These are phyloP conservation scores for Henicopernis longicauda DNA, from an alignment of 2,113 vertebrate genomes.

Conservation along the genomic window DNA sequence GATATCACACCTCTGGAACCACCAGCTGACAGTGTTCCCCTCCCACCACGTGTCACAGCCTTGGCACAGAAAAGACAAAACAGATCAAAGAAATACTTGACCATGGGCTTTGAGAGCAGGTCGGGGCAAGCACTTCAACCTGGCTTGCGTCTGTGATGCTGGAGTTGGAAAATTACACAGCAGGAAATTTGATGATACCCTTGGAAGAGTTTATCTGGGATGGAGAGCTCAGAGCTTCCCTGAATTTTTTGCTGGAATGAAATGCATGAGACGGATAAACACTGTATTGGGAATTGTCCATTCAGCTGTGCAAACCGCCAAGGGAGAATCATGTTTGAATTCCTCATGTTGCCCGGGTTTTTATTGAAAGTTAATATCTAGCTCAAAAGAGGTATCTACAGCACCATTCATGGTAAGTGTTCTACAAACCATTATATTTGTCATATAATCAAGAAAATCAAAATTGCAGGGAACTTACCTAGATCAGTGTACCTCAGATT, in stretches of 20 bases:
- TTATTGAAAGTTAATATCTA: not conserved
- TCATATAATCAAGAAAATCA: not conserved
- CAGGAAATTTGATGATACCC: not conserved
- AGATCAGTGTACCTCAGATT: not conserved
- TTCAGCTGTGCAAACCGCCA: not conserved
- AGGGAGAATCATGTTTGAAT: not conserved
- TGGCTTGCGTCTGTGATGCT: not conserved
- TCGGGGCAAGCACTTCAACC: not conserved
- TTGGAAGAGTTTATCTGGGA: not conserved
- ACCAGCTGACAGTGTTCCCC: not conserved
- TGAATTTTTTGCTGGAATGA: not conserved
- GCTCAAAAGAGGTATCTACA: not conserved
- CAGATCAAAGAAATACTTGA: not conserved
- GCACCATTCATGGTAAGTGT: not conserved
- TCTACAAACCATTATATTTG: not conserved
- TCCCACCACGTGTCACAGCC: not conserved
- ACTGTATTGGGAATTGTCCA: not conserved
- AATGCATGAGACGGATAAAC: not conserved
- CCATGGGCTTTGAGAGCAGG: not conserved
- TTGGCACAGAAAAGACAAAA: not conserved
- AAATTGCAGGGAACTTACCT: not conserved
- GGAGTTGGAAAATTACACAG: not conserved
- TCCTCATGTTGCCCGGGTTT: not conserved
- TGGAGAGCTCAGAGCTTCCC: not conserved
- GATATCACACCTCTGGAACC: conserved; percentile 39